Evolutionary conservation across 2,888 invertebrate species (phyloP), one percentile per base, ranked within the genome.

Genomic region (Listrodromus nycthemerus): DNA sequence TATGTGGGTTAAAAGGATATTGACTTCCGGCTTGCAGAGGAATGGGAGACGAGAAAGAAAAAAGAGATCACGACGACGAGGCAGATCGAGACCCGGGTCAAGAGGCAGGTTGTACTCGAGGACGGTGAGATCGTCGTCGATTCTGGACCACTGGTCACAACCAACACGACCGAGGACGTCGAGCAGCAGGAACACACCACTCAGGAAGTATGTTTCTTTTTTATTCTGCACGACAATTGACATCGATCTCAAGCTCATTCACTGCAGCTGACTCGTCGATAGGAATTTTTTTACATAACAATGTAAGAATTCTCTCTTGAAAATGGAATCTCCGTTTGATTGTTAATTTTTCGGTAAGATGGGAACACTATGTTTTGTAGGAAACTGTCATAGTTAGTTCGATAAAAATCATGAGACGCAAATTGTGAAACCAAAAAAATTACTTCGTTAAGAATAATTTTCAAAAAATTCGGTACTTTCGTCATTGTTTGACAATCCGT

Each of bases 11-110:
- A 80, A 84, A 74, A 77, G 81, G 77, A 84, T 80, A 78, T 84
- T 81, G 74, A 71, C 78, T 84, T 84, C 75, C 78, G 81, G 80
- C 87, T 95, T 95, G 80, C 95, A 98, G 98, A 98, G 95, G 98
- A 98, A 96, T 97, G 97, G 97, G 96, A 98, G 93, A 98, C 97
- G 90, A 96, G 97, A 92, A 97, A 97, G 94, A 97, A 97, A 94
- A 97, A 97, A 89, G 98, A 98, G 94, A 96, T 98, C 91, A 97
- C 97, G 88, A 98, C 98, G 86, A 98, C 97, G 81, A 96, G 97
- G 87, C 98, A 98, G 94, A 98, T 98, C 90, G 98, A 98, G 91
- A 98, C 98, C 61, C 94, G 98, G 87, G 97, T 98, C 58, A 97
- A 98, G 93, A 95, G 98, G 61, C 97, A 98, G 94, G 95, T 98